Evolutionary conservation across 2,888 invertebrate species (phyloP), one percentile per base, ranked within the genome.

Genomic region (Drosophila buzzatii): DNA sequence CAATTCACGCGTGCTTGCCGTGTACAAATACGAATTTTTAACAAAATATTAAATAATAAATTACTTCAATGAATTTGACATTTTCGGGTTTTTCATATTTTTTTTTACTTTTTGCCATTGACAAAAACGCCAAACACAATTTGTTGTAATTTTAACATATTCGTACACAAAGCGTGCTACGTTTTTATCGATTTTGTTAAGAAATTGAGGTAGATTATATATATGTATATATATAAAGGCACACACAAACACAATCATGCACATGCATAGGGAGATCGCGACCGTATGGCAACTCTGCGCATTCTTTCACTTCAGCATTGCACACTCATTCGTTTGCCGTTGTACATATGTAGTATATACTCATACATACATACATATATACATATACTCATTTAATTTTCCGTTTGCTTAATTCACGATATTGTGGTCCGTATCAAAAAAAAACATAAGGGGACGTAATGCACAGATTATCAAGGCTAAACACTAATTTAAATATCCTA

Each of bases 301-400:
- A 86, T 86, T 86, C 90, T 86, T 90, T 90, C 87, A 86, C 90
- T 86, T 77, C 58, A 72, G 73, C 84, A 83, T 88, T 81, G 89
- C 82, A 86, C 87, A 89, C 89, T 91, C 89, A 86, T 86, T 89
- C 85, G 89, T 80, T 76, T 67, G 77, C 76, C 61, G 71, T 76
- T 76, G 61, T 78, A 76, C 49, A 71, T 76, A 72, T 76, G 72
- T 60, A 61, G 72, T 60, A 64, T 64, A 42, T 53, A 66, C 33
- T 23, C 20, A 39, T 58, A 23, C 42, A 49, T 56, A 45, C 44
- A 44, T 55, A 57, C 39, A 49, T 63, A 52, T 31, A 64, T 60
- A 82, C 66, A 74, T 10, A 35, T 10, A 35, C 74, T 82, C 85
- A 79, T 83, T 88, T 75, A 76, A 85, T 86, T 89, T 80, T 90